Percentiles rank a stretch among this genome's conserved stretches.
These are phyloP conservation scores for Sturnira hondurensis DNA, from an alignment of 2,113 vertebrate species.

Conservation along the genomic window DNA sequence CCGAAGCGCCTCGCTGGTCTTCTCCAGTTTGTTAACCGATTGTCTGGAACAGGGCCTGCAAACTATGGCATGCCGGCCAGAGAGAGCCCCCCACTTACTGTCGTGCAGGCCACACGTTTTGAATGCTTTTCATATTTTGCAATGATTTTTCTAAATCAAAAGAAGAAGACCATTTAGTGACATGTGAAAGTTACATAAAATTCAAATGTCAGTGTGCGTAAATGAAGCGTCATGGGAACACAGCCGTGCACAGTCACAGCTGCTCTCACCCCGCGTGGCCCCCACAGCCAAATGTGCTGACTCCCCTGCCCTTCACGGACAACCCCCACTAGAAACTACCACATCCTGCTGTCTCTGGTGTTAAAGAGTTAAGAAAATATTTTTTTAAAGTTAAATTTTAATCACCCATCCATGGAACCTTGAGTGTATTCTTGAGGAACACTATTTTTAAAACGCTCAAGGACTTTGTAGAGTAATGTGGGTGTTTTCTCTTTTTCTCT, in stretches of 20 bases:
- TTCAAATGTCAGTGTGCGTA: neutral
- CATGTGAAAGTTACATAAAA: constrained; percentile 22
- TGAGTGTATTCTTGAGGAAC: neutral
- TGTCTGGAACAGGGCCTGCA: neutral
- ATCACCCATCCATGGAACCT: neutral
- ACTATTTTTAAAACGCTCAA: constrained; percentile 5
- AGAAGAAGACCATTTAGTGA: neutral
- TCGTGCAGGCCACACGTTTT: neutral
- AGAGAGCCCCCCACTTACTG: neutral
- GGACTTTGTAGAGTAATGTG: neutral
- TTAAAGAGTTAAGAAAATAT: neutral
- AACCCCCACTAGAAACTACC: neutral
- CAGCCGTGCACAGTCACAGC: neutral
- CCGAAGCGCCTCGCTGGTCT: neutral
- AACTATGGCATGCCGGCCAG: neutral
- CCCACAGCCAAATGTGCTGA: neutral
- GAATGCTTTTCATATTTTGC: neutral
- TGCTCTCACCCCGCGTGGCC: neutral
- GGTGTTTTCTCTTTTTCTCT: neutral
- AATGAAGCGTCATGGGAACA: constrained; percentile 50
- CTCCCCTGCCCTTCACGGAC: neutral
- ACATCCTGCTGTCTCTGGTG: neutral
- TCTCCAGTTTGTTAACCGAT: neutral
- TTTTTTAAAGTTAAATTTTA: neutral
- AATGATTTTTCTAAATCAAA: neutral